Evolutionary conservation across 2,113 vertebrate genomes (phyloP).

Genomic region (Pipra filicauda): DNA sequence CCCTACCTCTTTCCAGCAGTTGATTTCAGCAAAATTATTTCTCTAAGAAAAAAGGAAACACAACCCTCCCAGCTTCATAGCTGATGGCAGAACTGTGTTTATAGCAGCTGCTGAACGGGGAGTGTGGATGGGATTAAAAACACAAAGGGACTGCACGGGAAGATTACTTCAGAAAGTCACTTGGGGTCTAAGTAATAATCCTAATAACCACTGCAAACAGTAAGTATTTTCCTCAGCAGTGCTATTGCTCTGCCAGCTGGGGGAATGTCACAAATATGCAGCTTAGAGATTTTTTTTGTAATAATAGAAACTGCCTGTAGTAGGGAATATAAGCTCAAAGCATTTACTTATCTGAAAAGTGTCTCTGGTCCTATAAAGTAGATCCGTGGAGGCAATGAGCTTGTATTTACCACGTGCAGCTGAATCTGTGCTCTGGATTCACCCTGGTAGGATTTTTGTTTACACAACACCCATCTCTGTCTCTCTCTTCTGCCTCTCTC

Average conservation of each 20-base stretch:
- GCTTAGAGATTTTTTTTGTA: slow-evolving; percentile 15
- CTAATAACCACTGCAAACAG: slow-evolving; percentile 48
- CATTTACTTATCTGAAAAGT: slow-evolving; percentile 2
- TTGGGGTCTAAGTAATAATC: slow-evolving; percentile 52
- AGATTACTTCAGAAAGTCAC: slow-evolving; percentile 41
- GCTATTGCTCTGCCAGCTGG: slow-evolving; percentile 9
- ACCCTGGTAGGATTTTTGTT: not conserved
- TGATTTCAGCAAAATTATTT: not conserved
- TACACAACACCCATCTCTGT: not conserved
- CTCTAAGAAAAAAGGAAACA: not conserved
- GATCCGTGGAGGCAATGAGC: not conserved
- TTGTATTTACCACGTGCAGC: not conserved
- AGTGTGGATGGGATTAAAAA: not conserved
- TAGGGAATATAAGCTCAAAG: slow-evolving; percentile 14
- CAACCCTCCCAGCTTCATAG: rapidly evolving
- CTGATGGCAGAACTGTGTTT: not conserved
- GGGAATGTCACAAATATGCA: not conserved
- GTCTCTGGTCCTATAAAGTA: not conserved
- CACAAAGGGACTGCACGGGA: not conserved
- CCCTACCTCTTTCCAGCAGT: not conserved
- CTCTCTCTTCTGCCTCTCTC: not conserved
- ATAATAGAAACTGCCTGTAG: slow-evolving; percentile 24
- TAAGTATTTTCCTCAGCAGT: slow-evolving; percentile 23
- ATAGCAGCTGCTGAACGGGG: not conserved
- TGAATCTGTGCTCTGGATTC: not conserved